These are phyloP conservation scores for Tapera naevia DNA, from an alignment of 2,797 vertebrate genomes.

Conservation along the genomic window DNA sequence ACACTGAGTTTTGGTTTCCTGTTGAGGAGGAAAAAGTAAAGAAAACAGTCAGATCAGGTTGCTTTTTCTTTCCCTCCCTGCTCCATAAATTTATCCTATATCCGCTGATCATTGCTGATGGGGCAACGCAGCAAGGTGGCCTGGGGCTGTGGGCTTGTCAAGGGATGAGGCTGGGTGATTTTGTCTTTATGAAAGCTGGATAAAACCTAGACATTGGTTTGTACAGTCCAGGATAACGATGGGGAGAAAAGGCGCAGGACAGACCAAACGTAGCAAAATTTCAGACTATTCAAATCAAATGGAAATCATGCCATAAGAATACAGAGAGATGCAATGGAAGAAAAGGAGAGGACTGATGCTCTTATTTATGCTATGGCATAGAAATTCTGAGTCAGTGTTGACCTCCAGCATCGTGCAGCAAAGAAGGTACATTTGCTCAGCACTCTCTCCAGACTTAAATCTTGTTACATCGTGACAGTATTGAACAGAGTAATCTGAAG, in stretches of 20 bases:
- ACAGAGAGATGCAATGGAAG: neutral
- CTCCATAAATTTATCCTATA: neutral
- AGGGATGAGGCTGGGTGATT: neutral
- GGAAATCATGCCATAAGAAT: neutral
- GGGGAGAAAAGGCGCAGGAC: neutral
- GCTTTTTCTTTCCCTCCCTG: neutral
- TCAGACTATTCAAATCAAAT: neutral
- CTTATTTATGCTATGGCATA: neutral
- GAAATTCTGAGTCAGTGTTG: neutral
- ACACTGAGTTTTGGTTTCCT: constrained; percentile 99
- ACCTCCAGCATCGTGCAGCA: neutral
- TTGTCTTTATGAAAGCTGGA: neutral
- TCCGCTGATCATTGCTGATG: neutral
- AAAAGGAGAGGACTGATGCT: neutral
- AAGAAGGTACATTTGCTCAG: neutral
- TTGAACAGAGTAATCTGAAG: neutral
- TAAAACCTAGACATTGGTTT: neutral
- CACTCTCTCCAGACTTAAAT: neutral
- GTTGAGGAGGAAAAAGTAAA: constrained; percentile 61
- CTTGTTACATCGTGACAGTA: neutral
- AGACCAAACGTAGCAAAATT: neutral
- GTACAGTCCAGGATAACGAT: neutral
- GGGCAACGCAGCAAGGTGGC: neutral
- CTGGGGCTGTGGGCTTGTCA: neutral
- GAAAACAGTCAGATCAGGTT: constrained; percentile 35